These are phyloP conservation scores for Listrodromus nycthemerus DNA, from an alignment of 2,888 invertebrate species.

Conservation along the genomic window DNA sequence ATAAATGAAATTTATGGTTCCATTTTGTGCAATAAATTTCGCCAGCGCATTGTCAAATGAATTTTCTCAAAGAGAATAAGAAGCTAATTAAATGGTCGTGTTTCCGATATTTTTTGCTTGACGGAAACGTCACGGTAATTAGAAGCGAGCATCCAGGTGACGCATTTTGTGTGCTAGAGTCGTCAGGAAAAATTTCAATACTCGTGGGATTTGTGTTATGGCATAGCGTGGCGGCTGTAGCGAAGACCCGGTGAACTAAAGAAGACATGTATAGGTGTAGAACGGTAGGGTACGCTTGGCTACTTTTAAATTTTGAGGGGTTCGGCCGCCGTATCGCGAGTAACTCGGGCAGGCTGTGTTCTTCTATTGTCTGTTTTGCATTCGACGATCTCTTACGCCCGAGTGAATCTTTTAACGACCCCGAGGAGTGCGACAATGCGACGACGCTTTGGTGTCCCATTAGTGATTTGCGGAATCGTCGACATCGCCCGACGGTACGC, in stretches of 20 bases:
- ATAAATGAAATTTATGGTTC: no score
- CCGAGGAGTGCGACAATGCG: conserved; percentile 67
- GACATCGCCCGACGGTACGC: conserved; percentile 57
- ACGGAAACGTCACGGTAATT: conserved; percentile 67
- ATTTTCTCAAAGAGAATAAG: conserved; percentile 12
- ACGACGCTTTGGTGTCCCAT: conserved; percentile 70
- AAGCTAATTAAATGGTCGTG: conserved; percentile 6
- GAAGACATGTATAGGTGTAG: conserved; percentile 23
- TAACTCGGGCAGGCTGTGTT: conserved; percentile 47
- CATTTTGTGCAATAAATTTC: no score
- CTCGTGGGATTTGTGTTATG: background rate
- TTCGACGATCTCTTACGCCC: conserved; percentile 80
- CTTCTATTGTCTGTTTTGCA: conserved; percentile 78
- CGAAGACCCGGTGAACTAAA: conserved; percentile 6
- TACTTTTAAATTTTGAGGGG: conserved; percentile 58
- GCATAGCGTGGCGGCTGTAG: background rate
- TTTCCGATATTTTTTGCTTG: conserved; percentile 16
- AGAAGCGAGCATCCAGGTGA: conserved; percentile 74
- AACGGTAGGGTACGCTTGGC: conserved; percentile 50
- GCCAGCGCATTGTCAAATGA: background rate
- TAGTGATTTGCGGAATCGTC: conserved; percentile 77
- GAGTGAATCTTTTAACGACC: conserved; percentile 80
- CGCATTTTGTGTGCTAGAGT: conserved; percentile 61
- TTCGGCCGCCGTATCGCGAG: conserved; percentile 41
- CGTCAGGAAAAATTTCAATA: conserved; percentile 36